phyloP scores from a whole-genome alignment of 2,888 invertebrate species.

The Acanthosepion esculentum region DNA sequence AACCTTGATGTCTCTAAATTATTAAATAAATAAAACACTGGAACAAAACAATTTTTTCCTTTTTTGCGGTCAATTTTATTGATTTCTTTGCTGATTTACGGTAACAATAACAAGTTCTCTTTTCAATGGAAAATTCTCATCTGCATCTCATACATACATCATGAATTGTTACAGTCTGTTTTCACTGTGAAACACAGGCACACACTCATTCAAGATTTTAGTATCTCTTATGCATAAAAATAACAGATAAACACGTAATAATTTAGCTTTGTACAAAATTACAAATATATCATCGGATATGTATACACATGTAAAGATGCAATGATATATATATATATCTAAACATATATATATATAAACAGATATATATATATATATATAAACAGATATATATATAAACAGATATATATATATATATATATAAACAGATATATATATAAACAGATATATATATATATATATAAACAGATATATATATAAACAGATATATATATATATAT shows the following conservation, averaged over 20 bases:
- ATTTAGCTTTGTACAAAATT: conserved; percentile 6
- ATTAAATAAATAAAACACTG: neutral
- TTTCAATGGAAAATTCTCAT: neutral
- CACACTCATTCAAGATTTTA: neutral
- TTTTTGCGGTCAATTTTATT: neutral
- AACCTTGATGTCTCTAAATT: neutral
- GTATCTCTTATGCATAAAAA: neutral
- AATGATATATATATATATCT: conserved; percentile 5
- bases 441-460: too few species aligned
- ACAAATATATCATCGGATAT: neutral
- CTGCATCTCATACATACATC: neutral
- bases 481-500: too few species aligned
- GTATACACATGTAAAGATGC: neutral
- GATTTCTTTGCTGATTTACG: neutral
- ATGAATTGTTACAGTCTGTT: neutral
- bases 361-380: conserved; percentile 39
- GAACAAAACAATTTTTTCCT: too few species aligned
- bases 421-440: too few species aligned
- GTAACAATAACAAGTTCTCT: neutral
- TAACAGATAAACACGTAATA: neutral
- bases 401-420: neutral
- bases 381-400: neutral
- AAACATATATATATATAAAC: neutral
- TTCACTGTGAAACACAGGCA: neutral
- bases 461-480: too few species aligned